Base-by-base conservation (phyloP, 2,797 vertebrate species). In the Nothura maculosa region DNA sequence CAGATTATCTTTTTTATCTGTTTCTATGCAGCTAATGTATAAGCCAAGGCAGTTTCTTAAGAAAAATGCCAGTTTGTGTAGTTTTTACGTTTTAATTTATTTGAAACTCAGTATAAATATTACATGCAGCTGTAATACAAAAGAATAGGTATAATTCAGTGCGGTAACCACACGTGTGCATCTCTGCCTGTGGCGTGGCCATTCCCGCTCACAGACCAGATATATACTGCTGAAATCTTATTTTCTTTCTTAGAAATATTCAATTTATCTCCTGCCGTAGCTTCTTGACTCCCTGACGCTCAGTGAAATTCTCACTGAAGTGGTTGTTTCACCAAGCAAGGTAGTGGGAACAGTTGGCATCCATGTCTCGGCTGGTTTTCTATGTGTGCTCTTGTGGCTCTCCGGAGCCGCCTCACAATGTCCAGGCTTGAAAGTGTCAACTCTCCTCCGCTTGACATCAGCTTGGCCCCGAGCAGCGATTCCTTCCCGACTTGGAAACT, bases 311-410 rank as follows among this genome's bases (percentile, higher is more conserved):
- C 14, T 67, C 40, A 20, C n/a, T 10, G 70, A 40, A 60, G 42
- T 9, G n/a, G 36, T 67, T 1, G 0, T 80, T 77, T 62, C 69
- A 61, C 57, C 48, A 63, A 48, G 73, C 28, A 28, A 70, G 36
- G 63, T 61, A 73, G 38, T 1, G 4, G 10, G 54, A 25, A 85
- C 27, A 0, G 0, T 54, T 68, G 38, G 36, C 47, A 32, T 50
- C 34, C 15, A 40, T 48, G 1, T 0, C 12, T 2, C 17, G 0
- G 0, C 7, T 1, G 1, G 6, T 20, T 57, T 74, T 85, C 7
- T 32, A 14, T 50, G 19, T 2, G 12, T 6, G 22, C 74, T 52
- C 22, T 57, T 30, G n/a, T 6, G 21, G 30, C 24, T 28, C 30
- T 50, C 20, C 48, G 36, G 40, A 25, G 24, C 36, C 64, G 6